phyloP scores from a whole-genome alignment of 2,113 vertebrate species.

The Ibidorhyncha struthersii region DNA sequence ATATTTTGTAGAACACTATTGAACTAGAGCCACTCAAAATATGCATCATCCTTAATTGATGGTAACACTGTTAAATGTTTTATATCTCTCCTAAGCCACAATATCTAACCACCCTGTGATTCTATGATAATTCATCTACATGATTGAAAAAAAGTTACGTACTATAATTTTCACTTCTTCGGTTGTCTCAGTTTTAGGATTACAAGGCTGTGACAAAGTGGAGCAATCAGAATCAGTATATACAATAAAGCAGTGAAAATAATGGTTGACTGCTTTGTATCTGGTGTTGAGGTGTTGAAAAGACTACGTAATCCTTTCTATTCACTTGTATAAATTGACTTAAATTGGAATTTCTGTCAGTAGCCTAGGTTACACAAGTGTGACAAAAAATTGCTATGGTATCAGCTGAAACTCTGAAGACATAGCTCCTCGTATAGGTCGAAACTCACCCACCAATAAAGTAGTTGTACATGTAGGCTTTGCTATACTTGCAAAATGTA shows the following conservation, averaged over 20 bases:
- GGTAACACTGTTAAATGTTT: neutral
- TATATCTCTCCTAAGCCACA: neutral
- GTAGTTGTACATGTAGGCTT: neutral
- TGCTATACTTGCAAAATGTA: neutral
- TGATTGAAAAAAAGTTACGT: neutral
- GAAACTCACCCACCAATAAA: neutral
- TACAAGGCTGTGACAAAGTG: neutral
- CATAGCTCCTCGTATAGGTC: neutral
- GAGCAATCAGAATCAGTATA: neutral
- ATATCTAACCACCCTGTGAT: neutral
- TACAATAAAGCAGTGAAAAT: neutral
- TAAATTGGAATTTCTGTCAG: neutral
- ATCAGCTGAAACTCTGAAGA: neutral
- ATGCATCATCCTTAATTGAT: neutral
- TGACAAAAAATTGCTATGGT: neutral
- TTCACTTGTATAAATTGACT: neutral
- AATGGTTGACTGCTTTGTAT: neutral
- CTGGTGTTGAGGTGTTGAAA: neutral
- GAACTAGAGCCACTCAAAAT: neutral
- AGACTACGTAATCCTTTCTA: neutral
- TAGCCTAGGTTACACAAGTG: neutral
- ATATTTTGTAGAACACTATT: neutral
- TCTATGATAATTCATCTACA: neutral
- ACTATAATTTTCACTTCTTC: neutral
- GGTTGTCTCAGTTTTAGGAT: neutral